Conservation (phyloP, 2,113 vertebrate species). For the Sarotherodon lohbergeri region DNA sequence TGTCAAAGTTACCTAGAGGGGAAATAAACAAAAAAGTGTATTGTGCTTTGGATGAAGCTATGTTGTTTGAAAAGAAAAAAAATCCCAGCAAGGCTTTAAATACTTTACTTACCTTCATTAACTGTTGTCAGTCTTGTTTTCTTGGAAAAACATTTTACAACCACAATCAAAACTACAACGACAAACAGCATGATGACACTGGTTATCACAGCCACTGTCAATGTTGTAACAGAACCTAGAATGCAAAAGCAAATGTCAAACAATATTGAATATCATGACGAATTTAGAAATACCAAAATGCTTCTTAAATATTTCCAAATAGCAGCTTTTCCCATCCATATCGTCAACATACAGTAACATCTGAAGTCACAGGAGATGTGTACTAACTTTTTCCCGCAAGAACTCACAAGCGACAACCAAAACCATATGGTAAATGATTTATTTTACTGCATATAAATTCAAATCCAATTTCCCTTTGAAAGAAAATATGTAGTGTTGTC, state of each 20-base stretch:
- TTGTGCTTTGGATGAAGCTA: not conserved
- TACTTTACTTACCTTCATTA: not conserved
- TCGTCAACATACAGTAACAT: not conserved
- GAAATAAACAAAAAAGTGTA: fast-evolving
- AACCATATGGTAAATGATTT: too few relatives aligned
- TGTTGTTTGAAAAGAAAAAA: not conserved
- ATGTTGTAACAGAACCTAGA: not conserved
- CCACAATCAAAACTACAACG: not conserved
- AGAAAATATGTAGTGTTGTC: not conserved
- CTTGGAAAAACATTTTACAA: fast-evolving
- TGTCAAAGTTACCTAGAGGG: not conserved
- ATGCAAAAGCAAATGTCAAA: not conserved
- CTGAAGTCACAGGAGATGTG: not conserved
- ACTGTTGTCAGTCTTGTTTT: fast-evolving
- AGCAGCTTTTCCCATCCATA: too few relatives aligned
- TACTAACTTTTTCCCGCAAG: not conserved
- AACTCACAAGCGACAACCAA: too few relatives aligned
- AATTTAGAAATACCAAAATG: fast-evolving
- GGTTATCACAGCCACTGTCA: not conserved
- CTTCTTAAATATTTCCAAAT: not conserved
- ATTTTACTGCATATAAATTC: too few relatives aligned
- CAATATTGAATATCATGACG: not conserved
- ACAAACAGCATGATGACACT: fast-evolving
- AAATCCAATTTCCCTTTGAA: not conserved
- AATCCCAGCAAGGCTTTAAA: not conserved